These are phyloP conservation scores for Coryphaenoides rupestris DNA, from an alignment of 2,113 vertebrate species.

Conservation along the genomic window DNA sequence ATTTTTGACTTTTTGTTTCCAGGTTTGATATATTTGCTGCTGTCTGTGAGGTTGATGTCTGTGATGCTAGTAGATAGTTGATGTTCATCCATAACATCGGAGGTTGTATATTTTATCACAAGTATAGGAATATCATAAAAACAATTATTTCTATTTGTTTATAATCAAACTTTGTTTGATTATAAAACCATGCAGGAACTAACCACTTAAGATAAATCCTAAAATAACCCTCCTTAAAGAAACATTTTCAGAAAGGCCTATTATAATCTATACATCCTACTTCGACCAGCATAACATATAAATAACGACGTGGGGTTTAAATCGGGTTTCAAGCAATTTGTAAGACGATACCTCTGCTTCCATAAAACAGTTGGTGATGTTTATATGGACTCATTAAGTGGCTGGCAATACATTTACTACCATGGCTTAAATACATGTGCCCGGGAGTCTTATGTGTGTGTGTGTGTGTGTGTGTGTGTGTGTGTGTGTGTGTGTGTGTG, in stretches of 20 bases:
- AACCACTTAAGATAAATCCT: not conserved
- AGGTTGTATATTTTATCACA: not conserved
- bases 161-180: not conserved
- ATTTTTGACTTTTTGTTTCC: too few relatives aligned
- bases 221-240: not conserved
- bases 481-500: not conserved
- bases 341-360: not conserved
- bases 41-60: too few relatives aligned
- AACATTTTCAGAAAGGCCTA: not conserved
- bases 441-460: not conserved
- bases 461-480: not conserved
- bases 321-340: not conserved
- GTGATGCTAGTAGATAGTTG: too few relatives aligned
- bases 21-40: too few relatives aligned
- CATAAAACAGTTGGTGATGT: not conserved
- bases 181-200: not conserved
- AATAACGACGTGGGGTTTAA: not conserved
- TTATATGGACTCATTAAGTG: not conserved
- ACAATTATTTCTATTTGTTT: not conserved
- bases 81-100: too few relatives aligned
- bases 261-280: not conserved
- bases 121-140: not conserved
- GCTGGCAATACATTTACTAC: not conserved
- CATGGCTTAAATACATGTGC: too few relatives aligned
- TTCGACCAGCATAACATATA: not conserved